Evolutionary conservation across 2,113 vertebrate genomes (phyloP).

Genomic region (Microtus oregoni): DNA sequence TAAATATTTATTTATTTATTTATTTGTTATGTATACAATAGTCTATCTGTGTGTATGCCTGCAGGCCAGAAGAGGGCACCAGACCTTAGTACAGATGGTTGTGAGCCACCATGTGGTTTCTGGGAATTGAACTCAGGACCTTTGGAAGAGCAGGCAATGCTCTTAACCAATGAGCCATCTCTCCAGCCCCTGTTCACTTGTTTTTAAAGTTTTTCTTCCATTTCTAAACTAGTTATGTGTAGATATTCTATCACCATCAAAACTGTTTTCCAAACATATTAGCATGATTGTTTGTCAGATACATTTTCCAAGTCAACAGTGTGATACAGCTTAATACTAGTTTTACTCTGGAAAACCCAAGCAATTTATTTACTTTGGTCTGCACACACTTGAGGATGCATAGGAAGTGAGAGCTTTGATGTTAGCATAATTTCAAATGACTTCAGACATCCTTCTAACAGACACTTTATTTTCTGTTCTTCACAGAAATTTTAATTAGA

Average conservation of each 20-base stretch:
- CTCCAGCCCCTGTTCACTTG: background rate
- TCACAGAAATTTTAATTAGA: conserved; percentile 84
- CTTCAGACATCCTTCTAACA: conserved; percentile 67
- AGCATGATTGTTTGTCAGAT: background rate
- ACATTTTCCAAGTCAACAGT: background rate
- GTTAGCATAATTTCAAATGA: conserved; percentile 78
- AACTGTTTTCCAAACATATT: conserved; percentile 4
- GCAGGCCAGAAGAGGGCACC: no score
- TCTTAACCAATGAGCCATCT: no score
- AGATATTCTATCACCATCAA: background rate
- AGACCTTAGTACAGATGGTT: no score
- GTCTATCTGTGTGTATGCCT: no score
- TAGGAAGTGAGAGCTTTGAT: conserved; percentile 73
- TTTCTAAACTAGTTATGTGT: background rate
- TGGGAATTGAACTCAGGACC: no score
- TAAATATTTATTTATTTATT: no score
- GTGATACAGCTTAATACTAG: background rate
- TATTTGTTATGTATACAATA: no score
- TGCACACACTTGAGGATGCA: conserved; percentile 74
- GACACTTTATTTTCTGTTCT: conserved; percentile 82
- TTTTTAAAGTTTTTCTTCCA: background rate
- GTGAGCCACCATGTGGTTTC: no score
- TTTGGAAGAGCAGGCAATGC: no score
- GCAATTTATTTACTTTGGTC: conserved; percentile 72
- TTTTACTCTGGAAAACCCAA: conserved; percentile 57